Conservation (phyloP, 2,113 vertebrate genomes). For the Chloropsis hardwickii region DNA sequence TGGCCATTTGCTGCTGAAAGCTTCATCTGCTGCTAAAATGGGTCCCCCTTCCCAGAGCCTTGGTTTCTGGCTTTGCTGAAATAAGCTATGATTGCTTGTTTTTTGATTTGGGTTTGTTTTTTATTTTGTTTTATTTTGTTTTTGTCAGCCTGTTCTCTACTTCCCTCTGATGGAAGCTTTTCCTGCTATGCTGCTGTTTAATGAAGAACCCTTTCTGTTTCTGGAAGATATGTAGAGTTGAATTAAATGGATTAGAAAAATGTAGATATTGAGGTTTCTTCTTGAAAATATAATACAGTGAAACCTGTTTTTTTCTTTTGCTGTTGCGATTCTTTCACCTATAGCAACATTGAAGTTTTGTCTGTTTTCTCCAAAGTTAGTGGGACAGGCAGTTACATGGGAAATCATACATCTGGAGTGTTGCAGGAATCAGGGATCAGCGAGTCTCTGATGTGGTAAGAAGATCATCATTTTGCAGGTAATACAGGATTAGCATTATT, state of each 20-base stretch:
- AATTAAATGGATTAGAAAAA: not conserved
- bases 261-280: not conserved
- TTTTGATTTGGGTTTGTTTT: not conserved
- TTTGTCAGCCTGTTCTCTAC: not conserved
- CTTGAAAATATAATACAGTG: not conserved
- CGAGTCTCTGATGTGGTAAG: not conserved
- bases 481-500: not conserved
- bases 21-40: not conserved
- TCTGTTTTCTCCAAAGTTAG: not conserved
- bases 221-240: not conserved
- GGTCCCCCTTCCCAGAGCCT: not conserved
- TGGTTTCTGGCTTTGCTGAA: not conserved
- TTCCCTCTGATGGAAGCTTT: not conserved
- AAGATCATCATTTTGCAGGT: not conserved
- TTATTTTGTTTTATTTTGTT: not conserved
- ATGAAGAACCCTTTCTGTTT: not conserved
- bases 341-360: rapidly evolving
- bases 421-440: not conserved
- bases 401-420: not conserved
- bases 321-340: not conserved
- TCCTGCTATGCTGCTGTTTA: not conserved
- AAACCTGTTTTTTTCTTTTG: not conserved
- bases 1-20: not conserved
- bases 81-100: not conserved
- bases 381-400: not conserved